A percentile compares a stretch with the other conserved stretches of the same genome.
Conservation (phyloP, 2,888 invertebrate genomes). For the Papilio protenor region DNA sequence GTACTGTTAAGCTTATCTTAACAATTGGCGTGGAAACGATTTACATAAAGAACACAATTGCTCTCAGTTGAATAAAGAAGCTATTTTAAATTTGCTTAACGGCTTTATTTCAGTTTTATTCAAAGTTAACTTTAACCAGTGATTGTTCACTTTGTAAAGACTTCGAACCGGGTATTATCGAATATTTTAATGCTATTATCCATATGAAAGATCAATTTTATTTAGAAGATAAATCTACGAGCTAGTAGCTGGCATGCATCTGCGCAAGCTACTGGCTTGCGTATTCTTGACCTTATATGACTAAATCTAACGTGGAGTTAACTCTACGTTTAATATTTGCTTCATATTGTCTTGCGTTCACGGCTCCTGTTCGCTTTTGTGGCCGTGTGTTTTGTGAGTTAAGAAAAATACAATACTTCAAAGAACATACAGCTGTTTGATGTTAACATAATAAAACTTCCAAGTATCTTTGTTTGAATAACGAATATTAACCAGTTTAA, state of each 20-base stretch:
- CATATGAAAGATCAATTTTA: neutral
- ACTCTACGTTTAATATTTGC: too few species aligned
- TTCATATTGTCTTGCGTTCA: too few species aligned
- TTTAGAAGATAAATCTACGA: too few species aligned
- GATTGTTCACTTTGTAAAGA: neutral
- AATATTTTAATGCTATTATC: neutral
- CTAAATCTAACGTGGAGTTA: too few species aligned
- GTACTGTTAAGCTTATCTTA: conserved; percentile 4
- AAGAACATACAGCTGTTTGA: conserved; percentile 10
- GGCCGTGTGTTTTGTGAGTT: neutral
- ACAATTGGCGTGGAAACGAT: conserved; percentile 26
- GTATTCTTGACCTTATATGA: too few species aligned
- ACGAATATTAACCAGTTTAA: neutral
- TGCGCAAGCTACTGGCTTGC: too few species aligned
- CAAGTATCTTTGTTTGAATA: conserved; percentile 1
- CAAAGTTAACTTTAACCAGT: neutral
- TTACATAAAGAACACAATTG: conserved; percentile 20
- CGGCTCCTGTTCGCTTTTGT: neutral
- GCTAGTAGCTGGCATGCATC: too few species aligned
- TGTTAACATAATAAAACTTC: neutral
- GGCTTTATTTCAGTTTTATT: neutral
- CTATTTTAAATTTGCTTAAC: conserved; percentile 4
- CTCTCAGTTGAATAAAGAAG: conserved; percentile 19
- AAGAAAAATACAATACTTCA: neutral
- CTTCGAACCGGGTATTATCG: neutral